Evolutionary conservation across 2,888 invertebrate genomes (phyloP).

Genomic region (Nomada lathburiana): DNA sequence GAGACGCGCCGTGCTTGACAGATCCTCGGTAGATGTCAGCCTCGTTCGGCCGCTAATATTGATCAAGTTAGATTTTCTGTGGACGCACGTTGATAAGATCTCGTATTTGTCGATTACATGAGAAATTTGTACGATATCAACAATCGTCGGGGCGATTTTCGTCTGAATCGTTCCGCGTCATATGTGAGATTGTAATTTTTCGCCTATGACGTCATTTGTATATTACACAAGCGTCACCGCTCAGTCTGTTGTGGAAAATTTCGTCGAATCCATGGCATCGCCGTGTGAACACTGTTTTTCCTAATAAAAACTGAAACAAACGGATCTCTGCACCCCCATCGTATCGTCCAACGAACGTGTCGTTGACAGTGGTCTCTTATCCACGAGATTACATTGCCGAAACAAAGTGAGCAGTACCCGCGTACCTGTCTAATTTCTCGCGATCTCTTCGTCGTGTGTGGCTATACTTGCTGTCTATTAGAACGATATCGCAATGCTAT

Average conservation of each 20-base stretch:
- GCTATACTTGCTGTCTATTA: conserved; percentile 49
- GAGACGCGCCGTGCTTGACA: conserved; percentile 33
- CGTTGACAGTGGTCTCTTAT: background rate
- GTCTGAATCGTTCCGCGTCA: conserved; percentile 32
- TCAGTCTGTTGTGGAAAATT: conserved; percentile 78
- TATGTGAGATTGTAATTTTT: conserved; percentile 57
- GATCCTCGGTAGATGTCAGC: conserved; percentile 70
- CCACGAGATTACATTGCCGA: background rate
- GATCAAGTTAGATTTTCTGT: conserved; percentile 77
- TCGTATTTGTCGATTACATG: conserved; percentile 63
- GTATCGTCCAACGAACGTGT: background rate
- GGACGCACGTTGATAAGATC: conserved; percentile 74
- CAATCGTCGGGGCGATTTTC: conserved; percentile 38
- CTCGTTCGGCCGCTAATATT: conserved; percentile 67
- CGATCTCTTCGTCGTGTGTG: conserved; percentile 9
- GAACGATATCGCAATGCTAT: conserved; percentile 26
- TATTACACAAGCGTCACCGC: conserved; percentile 81
- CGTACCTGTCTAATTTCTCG: conserved; percentile 15
- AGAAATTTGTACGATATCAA: conserved; percentile 49
- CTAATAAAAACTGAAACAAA: conserved; percentile 40
- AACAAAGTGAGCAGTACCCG: conserved; percentile 58
- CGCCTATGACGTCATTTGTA: conserved; percentile 78
- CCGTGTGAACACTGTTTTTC: conserved; percentile 48
- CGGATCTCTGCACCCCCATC: background rate
- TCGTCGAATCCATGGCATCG: conserved; percentile 61